phyloP scores from a whole-genome alignment of 1,140 invertebrate genomes.

The Scaptomyza montana region DNA sequence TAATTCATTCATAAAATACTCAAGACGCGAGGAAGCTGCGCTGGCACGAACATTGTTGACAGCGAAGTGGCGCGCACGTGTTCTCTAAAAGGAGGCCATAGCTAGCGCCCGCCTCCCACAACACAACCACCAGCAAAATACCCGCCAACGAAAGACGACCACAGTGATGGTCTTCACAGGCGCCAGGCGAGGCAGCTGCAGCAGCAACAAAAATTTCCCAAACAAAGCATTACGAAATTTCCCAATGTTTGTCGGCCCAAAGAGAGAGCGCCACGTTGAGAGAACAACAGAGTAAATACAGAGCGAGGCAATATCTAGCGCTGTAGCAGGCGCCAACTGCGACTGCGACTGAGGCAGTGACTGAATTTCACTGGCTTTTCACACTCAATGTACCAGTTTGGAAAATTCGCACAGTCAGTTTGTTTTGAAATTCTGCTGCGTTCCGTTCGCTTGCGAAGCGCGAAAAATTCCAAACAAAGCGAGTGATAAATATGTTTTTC shows the following conservation, averaged over 20 bases:
- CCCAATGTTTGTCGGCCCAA: conserved; percentile 47
- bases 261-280: conserved; percentile 35
- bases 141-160: not conserved
- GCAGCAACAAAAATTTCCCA: conserved; percentile 59
- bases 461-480: conserved; percentile 1
- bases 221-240: conserved; percentile 67
- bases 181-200: not conserved
- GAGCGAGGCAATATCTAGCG: not conserved
- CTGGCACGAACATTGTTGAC: conserved; percentile 61
- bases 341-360: conserved; percentile 18
- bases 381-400: conserved; percentile 76
- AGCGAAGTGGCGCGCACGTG: conserved; percentile 59
- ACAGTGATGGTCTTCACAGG: conserved; percentile 2
- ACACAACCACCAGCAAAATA: not conserved
- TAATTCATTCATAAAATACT: conserved; percentile 74
- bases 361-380: conserved; percentile 69
- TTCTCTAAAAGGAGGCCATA: conserved; percentile 14
- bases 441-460: conserved; percentile 50
- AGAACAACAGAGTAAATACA: conserved; percentile 18
- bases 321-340: conserved; percentile 24
- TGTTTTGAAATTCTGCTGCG: conserved; percentile 79
- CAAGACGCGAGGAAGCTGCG: conserved; percentile 14
- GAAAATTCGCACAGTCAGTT: conserved; percentile 79
- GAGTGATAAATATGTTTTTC: conserved; percentile 10
- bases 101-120: not conserved